Percentiles rank a stretch among this genome's conserved stretches.
These are phyloP conservation scores for Drosophila subpulchrella DNA, from an alignment of 1,140 invertebrate genomes.

Conservation along the genomic window DNA sequence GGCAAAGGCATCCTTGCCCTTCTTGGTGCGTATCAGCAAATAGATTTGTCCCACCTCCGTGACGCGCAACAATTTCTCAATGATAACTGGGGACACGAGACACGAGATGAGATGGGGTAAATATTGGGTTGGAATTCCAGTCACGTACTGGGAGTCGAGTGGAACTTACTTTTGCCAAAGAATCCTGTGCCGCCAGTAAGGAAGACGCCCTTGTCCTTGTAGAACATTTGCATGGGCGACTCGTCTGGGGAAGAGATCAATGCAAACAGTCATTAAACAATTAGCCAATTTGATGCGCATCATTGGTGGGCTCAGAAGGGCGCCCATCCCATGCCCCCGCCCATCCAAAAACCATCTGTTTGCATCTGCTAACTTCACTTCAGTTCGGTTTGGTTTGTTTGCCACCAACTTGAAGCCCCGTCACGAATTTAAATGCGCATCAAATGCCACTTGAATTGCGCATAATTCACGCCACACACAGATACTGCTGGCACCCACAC, in stretches of 20 bases:
- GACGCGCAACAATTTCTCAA: conserved; percentile 92
- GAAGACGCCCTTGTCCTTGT: conserved; percentile 88
- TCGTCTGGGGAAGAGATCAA: conserved; percentile 79
- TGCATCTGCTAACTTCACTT: conserved; percentile 5
- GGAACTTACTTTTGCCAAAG: conserved; percentile 88
- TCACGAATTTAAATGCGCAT: conserved; percentile 79
- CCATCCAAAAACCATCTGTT: conserved; percentile 8
- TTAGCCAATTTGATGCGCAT: conserved; percentile 81
- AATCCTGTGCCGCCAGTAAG: conserved; percentile 91
- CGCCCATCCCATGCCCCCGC: background rate
- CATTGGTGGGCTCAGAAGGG: conserved; percentile 51
- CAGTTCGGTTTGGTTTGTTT: conserved; percentile 55
- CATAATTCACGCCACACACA: conserved; percentile 74
- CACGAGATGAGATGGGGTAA: background rate
- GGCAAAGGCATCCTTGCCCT: conserved; percentile 88
- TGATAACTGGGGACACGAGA: conserved; percentile 85
- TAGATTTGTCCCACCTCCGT: conserved; percentile 92
- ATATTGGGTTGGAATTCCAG: conserved; percentile 51
- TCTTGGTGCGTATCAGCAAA: conserved; percentile 91
- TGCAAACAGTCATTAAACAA: conserved; percentile 82
- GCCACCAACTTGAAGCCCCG: conserved; percentile 73
- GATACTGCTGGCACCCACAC: conserved; percentile 9
- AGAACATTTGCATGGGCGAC: conserved; percentile 87
- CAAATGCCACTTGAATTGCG: conserved; percentile 79
- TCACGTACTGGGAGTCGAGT: conserved; percentile 67